Evolutionary conservation across 2,797 vertebrate species (phyloP).

Genomic region (Setipinna tenuifilis): DNA sequence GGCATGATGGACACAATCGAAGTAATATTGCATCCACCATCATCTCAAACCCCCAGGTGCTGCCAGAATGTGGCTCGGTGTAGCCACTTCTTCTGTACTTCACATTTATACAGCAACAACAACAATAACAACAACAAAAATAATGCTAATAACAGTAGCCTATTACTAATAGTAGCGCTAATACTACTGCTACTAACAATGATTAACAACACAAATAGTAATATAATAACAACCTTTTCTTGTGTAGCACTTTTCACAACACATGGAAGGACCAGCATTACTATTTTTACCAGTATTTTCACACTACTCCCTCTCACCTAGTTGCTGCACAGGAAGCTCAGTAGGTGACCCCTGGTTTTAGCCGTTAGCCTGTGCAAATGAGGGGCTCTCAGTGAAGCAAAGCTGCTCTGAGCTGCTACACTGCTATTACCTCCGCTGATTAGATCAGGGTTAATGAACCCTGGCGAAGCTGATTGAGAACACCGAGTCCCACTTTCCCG

Average conservation of each 20-base stretch:
- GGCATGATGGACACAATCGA: neutral
- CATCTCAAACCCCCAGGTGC: neutral
- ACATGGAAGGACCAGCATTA: too few relatives aligned
- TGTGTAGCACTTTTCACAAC: too few relatives aligned
- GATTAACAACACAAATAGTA: too few relatives aligned
- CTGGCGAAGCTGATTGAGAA: constrained; percentile 24
- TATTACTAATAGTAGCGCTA: neutral
- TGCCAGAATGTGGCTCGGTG: neutral
- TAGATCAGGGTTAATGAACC: constrained; percentile 38
- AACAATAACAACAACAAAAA: too few relatives aligned
- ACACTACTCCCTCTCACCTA: neutral
- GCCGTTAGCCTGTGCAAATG: neutral
- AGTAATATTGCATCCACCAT: neutral
- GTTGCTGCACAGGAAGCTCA: neutral
- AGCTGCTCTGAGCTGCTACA: neutral
- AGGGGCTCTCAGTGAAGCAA: neutral
- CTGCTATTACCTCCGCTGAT: constrained; percentile 30
- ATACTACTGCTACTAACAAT: too few relatives aligned
- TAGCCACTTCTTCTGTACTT: neutral
- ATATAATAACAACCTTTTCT: too few relatives aligned
- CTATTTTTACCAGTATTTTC: neutral
- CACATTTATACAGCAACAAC: neutral
- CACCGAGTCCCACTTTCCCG: constrained; percentile 9
- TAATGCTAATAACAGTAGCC: neutral
- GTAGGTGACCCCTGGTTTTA: neutral